Conservation (phyloP, 1,140 invertebrate genomes). For the Sitophilus oryzae region DNA sequence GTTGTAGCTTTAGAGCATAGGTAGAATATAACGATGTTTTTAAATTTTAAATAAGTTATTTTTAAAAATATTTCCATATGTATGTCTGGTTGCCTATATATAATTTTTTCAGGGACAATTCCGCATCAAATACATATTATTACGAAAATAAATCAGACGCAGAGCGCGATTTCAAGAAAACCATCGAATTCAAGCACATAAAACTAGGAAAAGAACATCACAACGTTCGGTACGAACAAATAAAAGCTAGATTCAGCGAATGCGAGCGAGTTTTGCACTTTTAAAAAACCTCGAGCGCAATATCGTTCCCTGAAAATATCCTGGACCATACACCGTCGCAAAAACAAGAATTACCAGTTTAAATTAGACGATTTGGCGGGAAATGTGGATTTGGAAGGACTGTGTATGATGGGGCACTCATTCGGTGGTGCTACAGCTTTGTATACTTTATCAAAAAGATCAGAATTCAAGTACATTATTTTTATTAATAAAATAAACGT, state of each 20-base stretch:
- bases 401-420: conserved; percentile 59
- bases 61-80: conserved; percentile 53
- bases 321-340: conserved; percentile 39
- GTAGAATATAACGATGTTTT: conserved; percentile 38
- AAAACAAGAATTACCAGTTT: conserved; percentile 23
- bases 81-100: too few relatives aligned
- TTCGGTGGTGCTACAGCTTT: conserved; percentile 62
- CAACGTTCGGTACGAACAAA: conserved; percentile 40
- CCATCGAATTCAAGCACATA: conserved; percentile 37
- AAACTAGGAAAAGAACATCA: conserved; percentile 41
- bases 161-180: conserved; percentile 36
- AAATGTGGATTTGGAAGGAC: conserved; percentile 50
- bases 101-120: conserved; percentile 48
- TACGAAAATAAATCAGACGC: conserved; percentile 41
- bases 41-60: conserved; percentile 15
- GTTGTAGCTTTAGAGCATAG: conserved; percentile 61
- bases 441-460: conserved; percentile 49
- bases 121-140: conserved; percentile 52
- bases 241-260: conserved; percentile 46
- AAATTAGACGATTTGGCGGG: conserved; percentile 44
- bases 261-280: conserved; percentile 51
- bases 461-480: conserved; percentile 44
- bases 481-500: neutral
- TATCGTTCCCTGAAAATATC: conserved; percentile 49
- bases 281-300: conserved; percentile 52